Conservation (phyloP, 2,797 vertebrate genomes). For the Setipinna tenuifilis region DNA sequence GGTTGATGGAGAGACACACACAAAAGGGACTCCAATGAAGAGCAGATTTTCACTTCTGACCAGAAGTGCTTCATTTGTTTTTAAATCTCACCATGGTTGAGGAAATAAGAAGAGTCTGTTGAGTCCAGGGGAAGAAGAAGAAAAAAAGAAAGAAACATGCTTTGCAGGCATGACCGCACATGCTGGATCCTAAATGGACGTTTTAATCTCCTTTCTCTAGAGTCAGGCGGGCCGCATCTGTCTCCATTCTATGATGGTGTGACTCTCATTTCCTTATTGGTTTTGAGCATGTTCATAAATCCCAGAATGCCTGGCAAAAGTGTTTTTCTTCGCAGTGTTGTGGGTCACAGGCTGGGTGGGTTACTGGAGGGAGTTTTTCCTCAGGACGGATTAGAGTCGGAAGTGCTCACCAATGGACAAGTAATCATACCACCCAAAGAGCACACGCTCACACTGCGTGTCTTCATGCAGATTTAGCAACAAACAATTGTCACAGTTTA, state of each 20-base stretch:
- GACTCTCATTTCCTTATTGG: background rate
- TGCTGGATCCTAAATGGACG: background rate
- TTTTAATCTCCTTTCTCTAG: background rate
- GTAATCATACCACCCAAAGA: background rate
- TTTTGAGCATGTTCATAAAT: conserved; percentile 13
- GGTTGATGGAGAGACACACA: background rate
- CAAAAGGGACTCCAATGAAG: background rate
- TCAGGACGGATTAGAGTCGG: background rate
- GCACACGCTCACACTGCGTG: background rate
- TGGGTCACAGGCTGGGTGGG: background rate
- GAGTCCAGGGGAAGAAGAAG: background rate
- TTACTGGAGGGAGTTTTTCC: background rate
- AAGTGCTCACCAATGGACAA: background rate
- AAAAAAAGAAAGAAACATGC: background rate
- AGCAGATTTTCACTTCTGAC: background rate
- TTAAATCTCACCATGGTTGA: background rate
- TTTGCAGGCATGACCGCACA: background rate
- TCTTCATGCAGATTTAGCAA: background rate
- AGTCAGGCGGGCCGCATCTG: background rate
- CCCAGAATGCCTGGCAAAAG: background rate
- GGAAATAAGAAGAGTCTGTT: background rate
- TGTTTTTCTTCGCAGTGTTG: background rate
- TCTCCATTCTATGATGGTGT: background rate
- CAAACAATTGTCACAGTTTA: background rate
- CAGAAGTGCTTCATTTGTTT: background rate